Base-by-base conservation (phyloP, 2,888 invertebrate species). In the Himalopsyche anomala region DNA sequence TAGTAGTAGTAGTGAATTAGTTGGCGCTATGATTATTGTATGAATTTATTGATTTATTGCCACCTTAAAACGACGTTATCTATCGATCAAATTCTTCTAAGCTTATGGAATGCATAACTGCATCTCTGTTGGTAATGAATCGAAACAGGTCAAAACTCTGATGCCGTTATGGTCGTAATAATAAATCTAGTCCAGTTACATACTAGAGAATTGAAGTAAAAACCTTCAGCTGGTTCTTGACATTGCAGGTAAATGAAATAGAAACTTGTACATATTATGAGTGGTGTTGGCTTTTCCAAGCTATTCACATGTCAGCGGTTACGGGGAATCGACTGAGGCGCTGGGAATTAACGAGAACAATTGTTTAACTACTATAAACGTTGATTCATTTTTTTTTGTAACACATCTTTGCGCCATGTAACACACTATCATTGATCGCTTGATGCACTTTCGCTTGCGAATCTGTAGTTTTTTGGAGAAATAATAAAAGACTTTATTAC, bases 191-290 rank as follows among this genome's bases (percentile, higher is more conserved):
- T 81, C 55, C 84, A 84, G 84, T 86, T 86, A 84, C 84, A 55
- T n/a, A 82, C 81, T 80, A 56, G 84, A 84, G 84, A 51, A 51
- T 51, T 28, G 8, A 62, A 62, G 28, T 28, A 74, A 74, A 62
- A 81, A 82, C 85, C 85, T 82, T 84, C 74, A 42, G 80, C 82
- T 86, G 82, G 85, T 82, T 86, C 86, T 87, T 87, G 87, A 87
- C 87, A 87, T 87, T 87, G 87, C 87, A 38, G 80, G 74, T 79
- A 84, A 87, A 86, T 84, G 86, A 87, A 88, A 88, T 88, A 87
- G 88, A 88, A 88, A 88, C 88, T 87, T 82, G 87, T 82, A 38
- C 15, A 38, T 74, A 42, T 81, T 83, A 87, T 84, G 81, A 85
- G 85, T 86, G 87, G 86, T 86, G 88, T 87, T 86, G 88, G 87